Evolutionary conservation across 1,140 invertebrate species (phyloP).

Genomic region (Portunus trituberculatus): DNA sequence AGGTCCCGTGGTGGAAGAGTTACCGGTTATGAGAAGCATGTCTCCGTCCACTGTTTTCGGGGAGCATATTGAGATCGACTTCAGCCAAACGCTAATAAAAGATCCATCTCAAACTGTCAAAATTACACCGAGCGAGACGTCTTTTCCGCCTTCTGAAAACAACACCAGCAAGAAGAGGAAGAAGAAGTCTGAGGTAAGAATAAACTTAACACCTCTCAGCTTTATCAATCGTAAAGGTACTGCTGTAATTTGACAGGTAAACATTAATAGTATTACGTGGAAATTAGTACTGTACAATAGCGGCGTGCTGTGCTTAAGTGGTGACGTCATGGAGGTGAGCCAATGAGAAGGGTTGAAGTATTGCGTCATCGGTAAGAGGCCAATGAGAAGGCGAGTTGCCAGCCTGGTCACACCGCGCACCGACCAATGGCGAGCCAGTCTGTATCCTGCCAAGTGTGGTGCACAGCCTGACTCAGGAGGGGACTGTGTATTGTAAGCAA

Average conservation of each 20-base stretch:
- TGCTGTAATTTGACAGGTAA: not conserved
- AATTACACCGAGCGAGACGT: constrained; percentile 67
- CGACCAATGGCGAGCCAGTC: not conserved
- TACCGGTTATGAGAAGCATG: constrained; percentile 69
- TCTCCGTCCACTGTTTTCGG: constrained; percentile 70
- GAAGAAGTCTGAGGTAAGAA: constrained; percentile 53
- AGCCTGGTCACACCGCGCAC: not conserved
- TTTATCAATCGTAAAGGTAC: not conserved
- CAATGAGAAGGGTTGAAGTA: constrained; percentile 15
- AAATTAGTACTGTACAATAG: not conserved
- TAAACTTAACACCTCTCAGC: not conserved
- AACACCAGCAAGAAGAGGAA: constrained; percentile 62
- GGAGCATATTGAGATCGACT: constrained; percentile 66
- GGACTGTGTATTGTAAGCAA: too few species aligned
- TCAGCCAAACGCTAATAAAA: constrained; percentile 73
- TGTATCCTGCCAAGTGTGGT: not conserved
- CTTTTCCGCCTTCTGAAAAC: constrained; percentile 37
- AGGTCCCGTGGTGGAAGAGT: constrained; percentile 57
- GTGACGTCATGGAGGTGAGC: constrained; percentile 43
- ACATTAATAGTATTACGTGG: not conserved
- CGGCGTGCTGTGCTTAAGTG: not conserved
- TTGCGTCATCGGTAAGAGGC: constrained; percentile 45
- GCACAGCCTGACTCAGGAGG: too few species aligned
- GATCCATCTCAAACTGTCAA: constrained; percentile 56
- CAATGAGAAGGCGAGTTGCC: constrained; percentile 27